Conservation (phyloP, 2,113 vertebrate species). For the Xenopus borealis region DNA sequence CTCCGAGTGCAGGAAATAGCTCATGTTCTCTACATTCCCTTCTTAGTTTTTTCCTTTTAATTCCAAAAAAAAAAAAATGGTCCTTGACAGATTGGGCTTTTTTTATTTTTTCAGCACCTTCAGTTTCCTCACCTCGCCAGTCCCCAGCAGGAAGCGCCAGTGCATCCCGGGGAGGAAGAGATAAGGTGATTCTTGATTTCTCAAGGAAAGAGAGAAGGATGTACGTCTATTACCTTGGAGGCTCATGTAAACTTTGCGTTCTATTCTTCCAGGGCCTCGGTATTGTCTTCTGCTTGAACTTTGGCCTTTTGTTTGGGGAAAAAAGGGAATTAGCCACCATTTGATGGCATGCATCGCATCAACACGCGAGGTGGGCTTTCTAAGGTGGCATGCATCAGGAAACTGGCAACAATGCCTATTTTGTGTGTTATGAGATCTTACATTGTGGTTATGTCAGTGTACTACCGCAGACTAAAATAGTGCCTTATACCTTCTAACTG, state of each 20-base stretch:
- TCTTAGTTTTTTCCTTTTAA: conserved; percentile 69
- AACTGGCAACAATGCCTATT: too few relatives aligned
- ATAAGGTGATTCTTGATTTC: conserved; percentile 83
- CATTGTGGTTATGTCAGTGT: too few relatives aligned
- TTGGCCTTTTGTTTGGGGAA: conserved; percentile 2
- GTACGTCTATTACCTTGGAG: conserved; percentile 59
- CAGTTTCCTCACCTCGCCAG: conserved; percentile 69
- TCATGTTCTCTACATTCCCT: conserved; percentile 69
- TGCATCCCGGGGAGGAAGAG: conserved; percentile 83
- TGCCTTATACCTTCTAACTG: too few relatives aligned
- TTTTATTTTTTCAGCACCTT: conserved; percentile 42
- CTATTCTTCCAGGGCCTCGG: conserved; percentile 61
- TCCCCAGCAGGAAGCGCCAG: conserved; percentile 73
- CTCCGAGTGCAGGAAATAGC: conserved; percentile 79
- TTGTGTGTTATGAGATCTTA: too few relatives aligned
- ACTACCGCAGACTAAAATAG: too few relatives aligned
- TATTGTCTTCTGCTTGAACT: conserved; percentile 53
- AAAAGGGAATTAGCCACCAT: too few relatives aligned
- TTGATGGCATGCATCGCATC: too few relatives aligned
- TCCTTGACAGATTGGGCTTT: conserved; percentile 72
- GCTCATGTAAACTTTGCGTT: conserved; percentile 62
- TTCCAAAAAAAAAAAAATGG: conserved; percentile 58
- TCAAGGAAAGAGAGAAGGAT: conserved; percentile 76
- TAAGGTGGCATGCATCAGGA: too few relatives aligned
- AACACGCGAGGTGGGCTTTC: too few relatives aligned